A percentile compares a stretch with the other conserved stretches of the same genome.
phyloP scores from a whole-genome alignment of 2,797 vertebrate species.

The Propithecus perrieri region DNA sequence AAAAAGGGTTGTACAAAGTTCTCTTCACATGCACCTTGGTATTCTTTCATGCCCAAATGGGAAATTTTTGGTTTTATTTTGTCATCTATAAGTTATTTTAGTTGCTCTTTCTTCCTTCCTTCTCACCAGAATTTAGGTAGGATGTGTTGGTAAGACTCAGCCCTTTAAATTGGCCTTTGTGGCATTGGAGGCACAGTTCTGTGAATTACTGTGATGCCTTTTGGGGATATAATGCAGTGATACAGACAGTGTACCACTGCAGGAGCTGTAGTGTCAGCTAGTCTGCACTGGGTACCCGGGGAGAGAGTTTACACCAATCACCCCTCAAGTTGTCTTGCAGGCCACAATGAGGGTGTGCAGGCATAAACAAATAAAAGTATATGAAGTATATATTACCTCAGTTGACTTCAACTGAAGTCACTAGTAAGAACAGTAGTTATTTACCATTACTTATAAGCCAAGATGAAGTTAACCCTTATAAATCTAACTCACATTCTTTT shows the following conservation, averaged over 20 bases:
- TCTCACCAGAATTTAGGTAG: neutral
- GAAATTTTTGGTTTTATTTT: neutral
- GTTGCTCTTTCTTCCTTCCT: neutral
- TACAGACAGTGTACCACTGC: rapidly evolving
- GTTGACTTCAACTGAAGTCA: neutral
- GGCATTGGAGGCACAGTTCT: neutral
- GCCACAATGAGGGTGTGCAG: no score
- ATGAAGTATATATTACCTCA: neutral
- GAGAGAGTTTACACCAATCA: neutral
- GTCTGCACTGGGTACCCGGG: neutral
- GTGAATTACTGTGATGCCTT: neutral
- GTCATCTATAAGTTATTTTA: neutral
- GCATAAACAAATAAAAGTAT: neutral
- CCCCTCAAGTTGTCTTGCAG: neutral
- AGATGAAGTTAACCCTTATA: neutral
- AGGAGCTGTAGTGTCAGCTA: neutral
- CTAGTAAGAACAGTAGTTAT: neutral
- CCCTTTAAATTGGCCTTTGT: neutral
- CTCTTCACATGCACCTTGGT: neutral
- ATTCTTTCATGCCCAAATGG: neutral
- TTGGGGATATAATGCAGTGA: neutral
- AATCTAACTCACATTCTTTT: neutral
- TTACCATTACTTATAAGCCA: neutral
- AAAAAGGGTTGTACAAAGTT: neutral
- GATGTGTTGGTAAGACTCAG: neutral